These are phyloP conservation scores for Heliconius congener DNA, from an alignment of 1,140 invertebrate species.

Conservation along the genomic window DNA sequence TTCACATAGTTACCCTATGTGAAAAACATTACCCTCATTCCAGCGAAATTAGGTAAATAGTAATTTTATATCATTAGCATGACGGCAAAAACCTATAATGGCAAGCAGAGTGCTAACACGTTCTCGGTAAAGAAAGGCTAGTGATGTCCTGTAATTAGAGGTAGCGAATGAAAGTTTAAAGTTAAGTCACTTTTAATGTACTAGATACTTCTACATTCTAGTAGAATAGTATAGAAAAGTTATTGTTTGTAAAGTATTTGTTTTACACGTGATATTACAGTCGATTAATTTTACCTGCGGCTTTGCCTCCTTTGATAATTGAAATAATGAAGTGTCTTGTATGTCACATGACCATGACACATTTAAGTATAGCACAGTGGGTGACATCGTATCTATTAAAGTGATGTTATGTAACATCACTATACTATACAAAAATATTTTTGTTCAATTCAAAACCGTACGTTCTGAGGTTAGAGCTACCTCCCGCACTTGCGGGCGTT, in stretches of 20 bases:
- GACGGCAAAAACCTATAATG: neutral
- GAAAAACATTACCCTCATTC: neutral
- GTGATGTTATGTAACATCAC: no score
- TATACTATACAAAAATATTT: no score
- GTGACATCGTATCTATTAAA: no score
- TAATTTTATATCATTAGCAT: slow-evolving; percentile 1
- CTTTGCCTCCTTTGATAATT: no score
- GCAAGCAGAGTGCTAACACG: neutral
- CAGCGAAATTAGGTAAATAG: neutral
- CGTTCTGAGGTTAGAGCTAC: no score
- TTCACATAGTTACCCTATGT: neutral
- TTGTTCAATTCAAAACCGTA: no score
- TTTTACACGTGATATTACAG: neutral
- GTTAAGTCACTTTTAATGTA: neutral
- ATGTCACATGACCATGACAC: no score
- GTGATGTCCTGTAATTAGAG: neutral
- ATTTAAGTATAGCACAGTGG: no score
- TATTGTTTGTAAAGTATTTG: neutral
- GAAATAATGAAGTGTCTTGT: no score
- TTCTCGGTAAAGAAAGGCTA: neutral
- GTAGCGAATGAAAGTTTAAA: neutral
- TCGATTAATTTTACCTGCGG: neutral
- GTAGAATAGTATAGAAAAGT: neutral
- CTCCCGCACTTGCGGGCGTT: no score
- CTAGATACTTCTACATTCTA: neutral